These are phyloP conservation scores for Heliconius ethilla DNA, from an alignment of 2,888 invertebrate genomes.

Conservation along the genomic window DNA sequence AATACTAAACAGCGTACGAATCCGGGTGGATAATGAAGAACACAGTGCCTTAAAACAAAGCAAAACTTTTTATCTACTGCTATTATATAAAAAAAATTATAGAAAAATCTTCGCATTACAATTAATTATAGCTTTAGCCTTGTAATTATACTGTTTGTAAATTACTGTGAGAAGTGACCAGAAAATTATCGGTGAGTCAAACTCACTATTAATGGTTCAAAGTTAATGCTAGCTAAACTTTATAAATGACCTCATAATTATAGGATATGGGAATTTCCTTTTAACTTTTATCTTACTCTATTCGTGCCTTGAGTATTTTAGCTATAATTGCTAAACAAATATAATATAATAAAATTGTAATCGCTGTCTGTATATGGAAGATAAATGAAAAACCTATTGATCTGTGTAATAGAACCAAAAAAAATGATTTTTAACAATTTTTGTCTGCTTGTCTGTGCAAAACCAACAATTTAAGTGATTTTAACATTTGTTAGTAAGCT, in stretches of 20 bases:
- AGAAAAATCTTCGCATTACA: background rate
- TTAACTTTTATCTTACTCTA: background rate
- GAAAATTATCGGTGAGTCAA: background rate
- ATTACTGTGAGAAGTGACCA: constrained; percentile 3
- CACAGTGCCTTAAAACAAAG: background rate
- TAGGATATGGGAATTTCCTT: background rate
- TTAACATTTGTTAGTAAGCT: too few species aligned
- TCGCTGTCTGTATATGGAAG: too few species aligned
- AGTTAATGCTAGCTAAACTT: background rate
- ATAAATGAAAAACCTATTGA: too few species aligned
- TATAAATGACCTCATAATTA: background rate
- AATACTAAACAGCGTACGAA: background rate
- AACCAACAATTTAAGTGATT: too few species aligned
- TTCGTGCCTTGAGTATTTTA: too few species aligned
- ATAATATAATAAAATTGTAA: too few species aligned
- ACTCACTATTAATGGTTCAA: background rate
- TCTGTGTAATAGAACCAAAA: too few species aligned
- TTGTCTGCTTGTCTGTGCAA: too few species aligned
- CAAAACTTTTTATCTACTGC: too few species aligned
- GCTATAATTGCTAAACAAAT: too few species aligned
- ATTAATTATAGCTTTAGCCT: constrained; percentile 15
- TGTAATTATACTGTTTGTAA: constrained; percentile 12
- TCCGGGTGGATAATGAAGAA: background rate
- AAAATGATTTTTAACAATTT: too few species aligned
- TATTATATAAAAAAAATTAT: too few species aligned